Conservation (phyloP, 2,113 vertebrate genomes). For the Pogonocichla stellata region DNA sequence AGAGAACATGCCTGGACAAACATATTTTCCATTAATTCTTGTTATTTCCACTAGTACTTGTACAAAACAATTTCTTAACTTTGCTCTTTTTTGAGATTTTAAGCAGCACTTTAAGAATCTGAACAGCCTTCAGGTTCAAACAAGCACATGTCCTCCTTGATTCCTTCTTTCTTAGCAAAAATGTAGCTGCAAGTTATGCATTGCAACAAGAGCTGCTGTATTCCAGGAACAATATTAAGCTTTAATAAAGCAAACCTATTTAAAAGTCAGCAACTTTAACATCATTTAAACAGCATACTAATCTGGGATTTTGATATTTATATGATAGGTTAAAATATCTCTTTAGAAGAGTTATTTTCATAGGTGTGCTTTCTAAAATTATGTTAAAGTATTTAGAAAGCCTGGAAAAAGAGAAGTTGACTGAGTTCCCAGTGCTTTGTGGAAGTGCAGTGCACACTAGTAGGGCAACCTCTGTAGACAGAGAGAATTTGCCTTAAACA, state of each 20-base stretch:
- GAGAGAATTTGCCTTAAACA: neutral
- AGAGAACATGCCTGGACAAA: neutral
- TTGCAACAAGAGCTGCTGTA: neutral
- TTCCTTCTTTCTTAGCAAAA: neutral
- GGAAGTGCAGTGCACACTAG: neutral
- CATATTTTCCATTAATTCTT: neutral
- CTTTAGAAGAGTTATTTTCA: neutral
- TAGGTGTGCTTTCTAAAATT: neutral
- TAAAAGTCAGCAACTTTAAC: neutral
- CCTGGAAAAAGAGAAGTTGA: neutral
- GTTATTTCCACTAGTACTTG: neutral
- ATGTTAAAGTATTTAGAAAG: neutral
- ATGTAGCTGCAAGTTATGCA: neutral
- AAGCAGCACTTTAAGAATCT: neutral
- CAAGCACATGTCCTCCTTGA: neutral
- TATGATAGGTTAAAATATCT: neutral
- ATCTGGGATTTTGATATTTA: neutral
- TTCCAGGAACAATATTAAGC: neutral
- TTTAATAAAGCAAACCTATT: neutral
- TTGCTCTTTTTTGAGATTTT: neutral
- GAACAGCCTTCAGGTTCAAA: neutral
- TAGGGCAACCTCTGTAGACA: neutral
- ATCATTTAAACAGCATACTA: neutral
- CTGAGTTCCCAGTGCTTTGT: neutral
- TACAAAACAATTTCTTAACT: neutral